Conservation (phyloP, 1,140 invertebrate species). For the Drosophila nebulosa region DNA sequence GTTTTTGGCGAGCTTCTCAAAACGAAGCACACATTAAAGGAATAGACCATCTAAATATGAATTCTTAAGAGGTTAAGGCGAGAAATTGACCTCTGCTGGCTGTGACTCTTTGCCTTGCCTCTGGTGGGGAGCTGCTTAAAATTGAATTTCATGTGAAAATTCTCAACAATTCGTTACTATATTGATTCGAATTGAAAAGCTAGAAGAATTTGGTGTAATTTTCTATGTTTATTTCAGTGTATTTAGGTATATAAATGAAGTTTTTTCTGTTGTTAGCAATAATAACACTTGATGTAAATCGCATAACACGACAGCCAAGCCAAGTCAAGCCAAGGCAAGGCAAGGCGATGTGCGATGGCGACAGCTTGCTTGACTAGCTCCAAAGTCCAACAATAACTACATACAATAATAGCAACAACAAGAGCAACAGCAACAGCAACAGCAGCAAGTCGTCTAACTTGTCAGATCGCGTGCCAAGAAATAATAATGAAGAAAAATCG, state of each 20-base stretch:
- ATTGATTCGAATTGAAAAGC: too few relatives aligned
- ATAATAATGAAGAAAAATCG: conserved; percentile 77
- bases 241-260: not conserved
- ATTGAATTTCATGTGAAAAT: too few relatives aligned
- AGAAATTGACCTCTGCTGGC: too few relatives aligned
- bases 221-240: not conserved
- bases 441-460: conserved; percentile 54
- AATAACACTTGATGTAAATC: conserved; percentile 64
- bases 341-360: conserved; percentile 42
- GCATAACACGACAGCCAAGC: conserved; percentile 66
- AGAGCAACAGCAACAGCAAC: conserved; percentile 18
- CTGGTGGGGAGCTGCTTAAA: too few relatives aligned
- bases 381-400: conserved; percentile 57
- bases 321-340: not conserved
- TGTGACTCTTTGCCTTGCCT: too few relatives aligned
- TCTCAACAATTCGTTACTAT: not conserved
- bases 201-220: not conserved
- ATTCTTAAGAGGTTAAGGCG: too few relatives aligned
- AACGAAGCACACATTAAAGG: too few relatives aligned
- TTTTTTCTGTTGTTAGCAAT: conserved; percentile 3
- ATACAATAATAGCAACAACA: conserved; percentile 3
- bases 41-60: too few relatives aligned
- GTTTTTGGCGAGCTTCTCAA: too few relatives aligned
- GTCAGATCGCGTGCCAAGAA: conserved; percentile 77
- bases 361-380: conserved; percentile 72